Percentiles rank a stretch among this genome's conserved stretches.
phyloP scores from a whole-genome alignment of 2,888 invertebrate species.

The Digitonthophagus gazella region DNA sequence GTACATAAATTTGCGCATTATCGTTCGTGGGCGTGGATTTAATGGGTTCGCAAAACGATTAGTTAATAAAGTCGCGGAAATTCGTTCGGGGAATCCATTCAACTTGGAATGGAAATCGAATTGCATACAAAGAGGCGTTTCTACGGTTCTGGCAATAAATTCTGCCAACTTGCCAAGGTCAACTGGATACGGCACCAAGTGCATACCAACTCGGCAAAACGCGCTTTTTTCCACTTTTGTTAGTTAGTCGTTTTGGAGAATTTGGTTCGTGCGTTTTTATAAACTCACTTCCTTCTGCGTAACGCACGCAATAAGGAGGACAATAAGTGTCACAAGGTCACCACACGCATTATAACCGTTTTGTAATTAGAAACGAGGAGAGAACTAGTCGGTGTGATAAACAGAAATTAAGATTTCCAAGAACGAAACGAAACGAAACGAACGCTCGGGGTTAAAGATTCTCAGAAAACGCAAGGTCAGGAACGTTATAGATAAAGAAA shows the following conservation, averaged over 20 bases:
- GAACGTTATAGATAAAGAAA: background rate
- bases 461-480: background rate
- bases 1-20: background rate
- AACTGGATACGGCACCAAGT: background rate
- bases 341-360: too few species aligned
- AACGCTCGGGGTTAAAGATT: background rate
- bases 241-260: background rate
- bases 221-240: background rate
- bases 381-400: too few species aligned
- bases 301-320: too few species aligned
- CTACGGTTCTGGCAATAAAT: background rate
- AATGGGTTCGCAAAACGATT: background rate
- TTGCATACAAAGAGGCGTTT: background rate
- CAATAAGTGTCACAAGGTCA: too few species aligned
- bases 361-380: too few species aligned
- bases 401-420: background rate
- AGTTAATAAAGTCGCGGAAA: background rate
- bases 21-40: background rate
- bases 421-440: background rate
- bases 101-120: background rate
- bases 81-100: background rate
- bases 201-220: background rate
- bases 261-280: too few species aligned
- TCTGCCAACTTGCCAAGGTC: background rate
- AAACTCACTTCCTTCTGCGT: too few species aligned